Evolutionary conservation across 2,888 invertebrate genomes (phyloP), one percentile per base, ranked within the genome.

Genomic region (Nysson spinosus): DNA sequence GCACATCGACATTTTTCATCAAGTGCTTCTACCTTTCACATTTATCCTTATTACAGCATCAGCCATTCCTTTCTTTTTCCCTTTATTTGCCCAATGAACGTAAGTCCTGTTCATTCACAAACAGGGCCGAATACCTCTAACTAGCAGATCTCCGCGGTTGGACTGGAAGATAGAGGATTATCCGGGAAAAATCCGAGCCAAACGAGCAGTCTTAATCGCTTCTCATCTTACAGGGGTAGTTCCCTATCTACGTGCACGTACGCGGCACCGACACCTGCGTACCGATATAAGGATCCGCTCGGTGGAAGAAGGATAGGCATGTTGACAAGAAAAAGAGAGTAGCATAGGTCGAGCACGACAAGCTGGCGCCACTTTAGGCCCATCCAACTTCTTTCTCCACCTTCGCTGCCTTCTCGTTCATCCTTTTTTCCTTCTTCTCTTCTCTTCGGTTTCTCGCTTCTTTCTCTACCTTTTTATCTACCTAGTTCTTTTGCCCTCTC

Each of bases 331-430:
- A 32, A 50, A 52, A 52, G 40, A 57, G 55, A 62, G 32, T 17
- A 43, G 30, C 37, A 49, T 28, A n/a, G 42, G 65, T 43, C 49
- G 35, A 52, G 61, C 75, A 76, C 84, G 84, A 81, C 84, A 81
- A 80, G 74, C 83, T 81, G 85, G 85, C 85, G 85, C 85, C 85
- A 83, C 78, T 77, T 78, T 74, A 69, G 69, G 61, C 47, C 66
- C 67, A 61, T 74, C 69, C 60, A 35, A 63, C 56, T 65, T 65
- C 63, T 71, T 64, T 69, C 66, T 55, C 61, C 58, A n/a, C 30
- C 57, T 16, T 61, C 57, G n/a, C 58, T 35, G 34, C 39, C 46
- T 30, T 49, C 61, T 49, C 44, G 19, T 26, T 67, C 62, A 44
- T 58, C 60, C 44, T 66, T 52, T 42, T 40, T 67, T 55, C 60